Percentiles rank a stretch among this genome's conserved stretches.
phyloP scores from a whole-genome alignment of 2,797 vertebrate genomes.

The Smutsia temminckii region DNA sequence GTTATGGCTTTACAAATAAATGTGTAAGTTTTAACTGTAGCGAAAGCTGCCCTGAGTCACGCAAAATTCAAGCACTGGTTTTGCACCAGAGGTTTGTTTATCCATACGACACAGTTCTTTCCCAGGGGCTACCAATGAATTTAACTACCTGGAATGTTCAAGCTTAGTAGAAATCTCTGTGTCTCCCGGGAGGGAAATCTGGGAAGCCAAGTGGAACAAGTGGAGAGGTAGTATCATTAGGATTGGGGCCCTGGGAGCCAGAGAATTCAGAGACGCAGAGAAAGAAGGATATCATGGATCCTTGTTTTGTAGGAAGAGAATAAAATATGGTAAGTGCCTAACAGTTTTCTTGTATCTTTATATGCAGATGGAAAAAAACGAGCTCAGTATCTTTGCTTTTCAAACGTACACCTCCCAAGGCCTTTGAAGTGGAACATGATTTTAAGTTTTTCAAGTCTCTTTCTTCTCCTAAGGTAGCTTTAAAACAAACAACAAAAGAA shows the following conservation, averaged over 20 bases:
- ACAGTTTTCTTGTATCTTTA: constrained; percentile 19
- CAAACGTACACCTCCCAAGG: constrained; percentile 58
- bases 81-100: neutral
- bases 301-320: neutral
- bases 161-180: neutral
- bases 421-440: constrained; percentile 52
- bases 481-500: neutral
- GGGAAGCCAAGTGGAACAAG: neutral
- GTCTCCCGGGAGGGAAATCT: neutral
- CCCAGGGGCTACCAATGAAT: neutral
- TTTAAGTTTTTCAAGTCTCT: constrained; percentile 85
- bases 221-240: neutral
- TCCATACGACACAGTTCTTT: neutral
- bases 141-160: neutral
- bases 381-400: constrained; percentile 70
- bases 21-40: neutral
- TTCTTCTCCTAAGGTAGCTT: constrained; percentile 83
- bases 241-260: neutral
- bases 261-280: neutral
- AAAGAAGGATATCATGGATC: neutral
- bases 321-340: neutral
- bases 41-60: neutral
- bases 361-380: constrained; percentile 78
- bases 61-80: neutral
- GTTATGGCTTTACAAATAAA: constrained; percentile 29